A percentile compares a stretch with the other conserved stretches of the same genome.
Conservation (phyloP, 2,888 invertebrate genomes). For the Tetragonisca angustula region DNA sequence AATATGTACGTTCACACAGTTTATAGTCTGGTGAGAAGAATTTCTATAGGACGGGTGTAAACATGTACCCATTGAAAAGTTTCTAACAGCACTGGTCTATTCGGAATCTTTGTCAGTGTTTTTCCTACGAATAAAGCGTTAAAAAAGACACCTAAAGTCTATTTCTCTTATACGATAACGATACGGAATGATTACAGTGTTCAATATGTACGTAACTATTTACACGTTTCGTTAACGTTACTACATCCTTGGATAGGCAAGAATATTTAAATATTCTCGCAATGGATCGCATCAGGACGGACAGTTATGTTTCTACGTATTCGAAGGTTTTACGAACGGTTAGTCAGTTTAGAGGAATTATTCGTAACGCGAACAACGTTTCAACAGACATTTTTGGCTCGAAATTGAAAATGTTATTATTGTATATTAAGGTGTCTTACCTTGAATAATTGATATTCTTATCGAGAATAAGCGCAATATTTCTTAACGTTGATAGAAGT, state of each 20-base stretch:
- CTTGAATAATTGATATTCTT: conserved; percentile 78
- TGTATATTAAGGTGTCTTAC: conserved; percentile 81
- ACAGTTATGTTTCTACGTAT: conserved; percentile 26
- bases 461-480: conserved; percentile 64
- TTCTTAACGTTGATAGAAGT: conserved; percentile 66
- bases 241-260: conserved; percentile 35
- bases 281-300: conserved; percentile 23
- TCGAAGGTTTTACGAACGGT: conserved; percentile 18
- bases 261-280: conserved; percentile 38
- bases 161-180: conserved; percentile 36
- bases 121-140: conserved; percentile 40
- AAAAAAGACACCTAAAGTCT: conserved; percentile 18
- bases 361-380: background rate
- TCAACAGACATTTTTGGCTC: background rate
- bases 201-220: conserved; percentile 47
- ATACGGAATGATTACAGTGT: conserved; percentile 35
- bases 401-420: conserved; percentile 75
- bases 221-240: conserved; percentile 17
- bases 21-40: conserved; percentile 34
- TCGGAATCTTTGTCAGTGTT: conserved; percentile 43
- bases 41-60: conserved; percentile 44
- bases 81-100: conserved; percentile 57
- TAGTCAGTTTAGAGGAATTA: background rate
- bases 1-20: conserved; percentile 52
- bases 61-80: conserved; percentile 47